Conservation (phyloP, 2,797 vertebrate species). For the Orestias chungarensis region DNA sequence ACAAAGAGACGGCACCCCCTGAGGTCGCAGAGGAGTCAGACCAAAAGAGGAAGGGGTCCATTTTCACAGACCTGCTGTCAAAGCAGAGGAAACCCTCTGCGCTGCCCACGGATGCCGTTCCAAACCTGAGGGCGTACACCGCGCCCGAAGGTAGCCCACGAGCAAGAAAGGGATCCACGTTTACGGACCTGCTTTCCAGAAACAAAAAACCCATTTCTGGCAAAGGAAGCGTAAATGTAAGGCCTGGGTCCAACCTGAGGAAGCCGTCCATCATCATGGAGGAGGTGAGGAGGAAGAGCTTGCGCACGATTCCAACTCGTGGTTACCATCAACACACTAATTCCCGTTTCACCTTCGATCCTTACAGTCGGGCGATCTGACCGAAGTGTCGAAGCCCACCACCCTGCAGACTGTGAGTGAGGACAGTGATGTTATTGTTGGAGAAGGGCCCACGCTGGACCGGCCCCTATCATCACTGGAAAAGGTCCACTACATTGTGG, state of each 20-base stretch:
- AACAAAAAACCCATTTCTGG: conserved; percentile 65
- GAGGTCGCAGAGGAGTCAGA: conserved; percentile 45
- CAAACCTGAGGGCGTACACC: conserved; percentile 58
- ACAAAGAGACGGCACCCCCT: conserved; percentile 53
- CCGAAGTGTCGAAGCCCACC: conserved; percentile 61
- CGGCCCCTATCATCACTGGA: conserved; percentile 90
- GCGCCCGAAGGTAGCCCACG: conserved; percentile 53
- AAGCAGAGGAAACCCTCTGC: conserved; percentile 69
- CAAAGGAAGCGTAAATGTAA: conserved; percentile 46
- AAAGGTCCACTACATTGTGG: conserved; percentile 92
- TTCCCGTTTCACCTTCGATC: conserved; percentile 24
- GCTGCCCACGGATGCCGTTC: conserved; percentile 39
- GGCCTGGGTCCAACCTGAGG: conserved; percentile 28
- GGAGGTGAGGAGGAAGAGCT: conserved; percentile 61
- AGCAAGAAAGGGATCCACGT: conserved; percentile 67
- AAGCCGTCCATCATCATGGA: conserved; percentile 74
- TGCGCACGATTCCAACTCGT: too few relatives aligned
- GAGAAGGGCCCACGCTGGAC: conserved; percentile 82
- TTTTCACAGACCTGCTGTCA: conserved; percentile 70
- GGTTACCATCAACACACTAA: neutral
- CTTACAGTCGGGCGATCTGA: conserved; percentile 54
- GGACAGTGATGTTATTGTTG: conserved; percentile 75
- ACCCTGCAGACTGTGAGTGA: conserved; percentile 73
- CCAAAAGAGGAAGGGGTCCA: conserved; percentile 65
- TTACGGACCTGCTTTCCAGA: conserved; percentile 69